A percentile compares a stretch with the other conserved stretches of the same genome.
These are phyloP conservation scores for Vannuccia rotundouncinata DNA, from an alignment of 2,888 invertebrate genomes.

Conservation along the genomic window DNA sequence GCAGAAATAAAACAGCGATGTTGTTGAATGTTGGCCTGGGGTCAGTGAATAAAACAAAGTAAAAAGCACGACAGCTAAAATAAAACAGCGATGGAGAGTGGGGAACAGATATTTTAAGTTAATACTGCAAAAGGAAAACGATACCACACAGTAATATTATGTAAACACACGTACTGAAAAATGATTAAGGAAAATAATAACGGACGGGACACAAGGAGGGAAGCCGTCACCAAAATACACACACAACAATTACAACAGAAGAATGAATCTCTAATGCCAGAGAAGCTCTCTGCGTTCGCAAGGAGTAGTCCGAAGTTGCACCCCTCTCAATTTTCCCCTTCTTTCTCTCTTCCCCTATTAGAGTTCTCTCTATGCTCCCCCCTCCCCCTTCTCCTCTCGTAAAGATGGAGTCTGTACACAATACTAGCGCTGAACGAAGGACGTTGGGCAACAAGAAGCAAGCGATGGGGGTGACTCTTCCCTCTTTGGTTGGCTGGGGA, in stretches of 20 bases:
- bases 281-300: not conserved
- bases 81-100: not conserved
- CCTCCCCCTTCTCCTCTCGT: not conserved
- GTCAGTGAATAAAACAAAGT: not conserved
- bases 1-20: not conserved
- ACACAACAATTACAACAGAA: conserved; percentile 1
- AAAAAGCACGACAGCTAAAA: not conserved
- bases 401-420: not conserved
- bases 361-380: not conserved
- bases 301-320: not conserved
- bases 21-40: not conserved
- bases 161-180: not conserved
- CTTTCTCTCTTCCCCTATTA: no score
- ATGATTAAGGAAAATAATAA: not conserved
- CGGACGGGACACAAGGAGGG: not conserved
- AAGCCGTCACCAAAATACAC: not conserved
- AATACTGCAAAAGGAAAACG: not conserved
- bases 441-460: no score
- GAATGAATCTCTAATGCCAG: not conserved
- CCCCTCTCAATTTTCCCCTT: no score
- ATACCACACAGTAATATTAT: not conserved
- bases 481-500: not conserved
- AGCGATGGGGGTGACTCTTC: not conserved
- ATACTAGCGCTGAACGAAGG: no score
- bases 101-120: not conserved